A percentile compares a stretch with the other conserved stretches of the same genome.
Conservation (phyloP, 2,113 vertebrate genomes). For the Petrocephalus zakoni region DNA sequence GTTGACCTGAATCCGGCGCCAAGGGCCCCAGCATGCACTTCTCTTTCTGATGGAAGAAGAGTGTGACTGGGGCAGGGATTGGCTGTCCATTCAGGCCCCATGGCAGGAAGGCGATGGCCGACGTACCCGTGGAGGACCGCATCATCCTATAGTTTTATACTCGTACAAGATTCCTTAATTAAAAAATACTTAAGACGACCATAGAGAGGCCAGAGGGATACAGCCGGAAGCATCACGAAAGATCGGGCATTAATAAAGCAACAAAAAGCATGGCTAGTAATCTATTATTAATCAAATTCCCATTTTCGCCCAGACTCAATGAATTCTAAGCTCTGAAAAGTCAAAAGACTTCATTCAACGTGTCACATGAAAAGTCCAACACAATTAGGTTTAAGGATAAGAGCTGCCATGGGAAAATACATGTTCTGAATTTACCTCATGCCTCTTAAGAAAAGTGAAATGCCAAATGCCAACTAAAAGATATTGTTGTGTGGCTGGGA, state of each 20-base stretch:
- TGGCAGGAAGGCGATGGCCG: neutral
- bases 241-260: constrained; percentile 1
- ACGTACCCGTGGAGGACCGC: neutral
- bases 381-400: neutral
- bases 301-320: neutral
- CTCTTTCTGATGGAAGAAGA: neutral
- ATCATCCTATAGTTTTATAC: neutral
- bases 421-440: neutral
- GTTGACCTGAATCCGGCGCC: neutral
- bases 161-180: neutral
- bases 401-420: neutral
- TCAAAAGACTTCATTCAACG: neutral
- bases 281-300: neutral
- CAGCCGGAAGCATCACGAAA: neutral
- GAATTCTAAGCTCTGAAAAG: neutral
- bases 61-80: neutral
- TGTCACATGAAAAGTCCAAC: neutral
- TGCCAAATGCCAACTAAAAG: no score
- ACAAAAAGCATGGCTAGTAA: neutral
- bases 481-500: no score
- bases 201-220: neutral
- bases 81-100: neutral
- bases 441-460: no score
- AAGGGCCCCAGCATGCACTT: neutral
- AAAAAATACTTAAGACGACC: neutral